phyloP scores from a whole-genome alignment of 1,140 invertebrate genomes.

The Cataglyphis hispanica region DNA sequence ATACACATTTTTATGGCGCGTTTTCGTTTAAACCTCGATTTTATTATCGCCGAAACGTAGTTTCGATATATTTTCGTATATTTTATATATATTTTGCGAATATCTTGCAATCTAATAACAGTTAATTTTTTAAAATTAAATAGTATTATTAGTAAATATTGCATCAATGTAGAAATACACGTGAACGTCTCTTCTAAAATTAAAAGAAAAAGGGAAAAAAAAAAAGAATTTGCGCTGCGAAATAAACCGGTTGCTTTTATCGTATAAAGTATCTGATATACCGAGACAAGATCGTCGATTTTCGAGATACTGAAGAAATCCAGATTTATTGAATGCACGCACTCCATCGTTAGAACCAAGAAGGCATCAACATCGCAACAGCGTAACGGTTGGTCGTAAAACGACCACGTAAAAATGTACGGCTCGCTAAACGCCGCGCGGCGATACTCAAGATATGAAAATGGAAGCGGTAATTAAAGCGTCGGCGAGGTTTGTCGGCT shows the following conservation, averaged over 20 bases:
- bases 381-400: constrained; percentile 53
- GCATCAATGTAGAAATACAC: background rate
- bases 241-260: background rate
- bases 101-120: background rate
- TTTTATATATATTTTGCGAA: background rate
- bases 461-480: constrained; percentile 69
- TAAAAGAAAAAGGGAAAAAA: background rate
- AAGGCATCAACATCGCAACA: constrained; percentile 38
- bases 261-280: background rate
- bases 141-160: background rate
- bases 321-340: constrained; percentile 28
- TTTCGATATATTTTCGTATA: background rate
- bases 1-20: background rate
- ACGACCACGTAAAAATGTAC: constrained; percentile 48
- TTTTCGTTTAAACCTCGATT: constrained; percentile 11
- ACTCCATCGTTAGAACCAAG: background rate
- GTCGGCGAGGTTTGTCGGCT: constrained; percentile 53
- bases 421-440: constrained; percentile 56
- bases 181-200: too few species aligned
- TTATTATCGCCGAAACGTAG: background rate
- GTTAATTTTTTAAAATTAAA: background rate
- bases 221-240: background rate
- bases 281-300: background rate
- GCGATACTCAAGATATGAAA: constrained; percentile 65
- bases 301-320: background rate